Conservation (phyloP, 2,888 invertebrate species). For the Rhagonycha lutea region DNA sequence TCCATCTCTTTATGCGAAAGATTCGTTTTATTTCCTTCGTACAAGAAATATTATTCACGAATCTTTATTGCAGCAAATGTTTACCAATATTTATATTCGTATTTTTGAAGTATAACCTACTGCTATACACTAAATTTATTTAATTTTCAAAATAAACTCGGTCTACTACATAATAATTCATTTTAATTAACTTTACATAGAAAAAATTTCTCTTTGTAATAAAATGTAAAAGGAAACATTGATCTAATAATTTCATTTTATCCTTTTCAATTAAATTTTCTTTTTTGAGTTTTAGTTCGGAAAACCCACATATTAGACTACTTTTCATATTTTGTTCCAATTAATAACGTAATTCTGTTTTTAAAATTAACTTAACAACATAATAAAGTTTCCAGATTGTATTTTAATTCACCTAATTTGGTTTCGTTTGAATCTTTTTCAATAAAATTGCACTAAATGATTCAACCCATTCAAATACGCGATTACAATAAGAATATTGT, state of each 20-base stretch:
- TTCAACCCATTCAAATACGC: too few species aligned
- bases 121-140: neutral
- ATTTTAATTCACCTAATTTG: too few species aligned
- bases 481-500: too few species aligned
- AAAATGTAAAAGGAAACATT: neutral
- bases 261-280: neutral
- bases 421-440: too few species aligned
- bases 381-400: too few species aligned
- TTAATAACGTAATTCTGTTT: too few species aligned
- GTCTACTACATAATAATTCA: neutral
- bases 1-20: neutral
- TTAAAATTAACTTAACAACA: too few species aligned
- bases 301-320: too few species aligned
- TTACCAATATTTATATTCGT: neutral
- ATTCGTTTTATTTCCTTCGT: conserved; percentile 1
- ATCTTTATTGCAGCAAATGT: neutral
- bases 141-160: neutral
- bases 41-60: conserved; percentile 8
- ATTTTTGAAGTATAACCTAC: neutral
- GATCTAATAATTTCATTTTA: neutral
- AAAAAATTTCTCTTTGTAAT: neutral
- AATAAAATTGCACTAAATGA: too few species aligned
- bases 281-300: neutral
- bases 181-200: neutral
- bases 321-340: too few species aligned